These are phyloP conservation scores for Enteromius treurensis DNA, from an alignment of 2,797 vertebrate genomes.

Conservation along the genomic window DNA sequence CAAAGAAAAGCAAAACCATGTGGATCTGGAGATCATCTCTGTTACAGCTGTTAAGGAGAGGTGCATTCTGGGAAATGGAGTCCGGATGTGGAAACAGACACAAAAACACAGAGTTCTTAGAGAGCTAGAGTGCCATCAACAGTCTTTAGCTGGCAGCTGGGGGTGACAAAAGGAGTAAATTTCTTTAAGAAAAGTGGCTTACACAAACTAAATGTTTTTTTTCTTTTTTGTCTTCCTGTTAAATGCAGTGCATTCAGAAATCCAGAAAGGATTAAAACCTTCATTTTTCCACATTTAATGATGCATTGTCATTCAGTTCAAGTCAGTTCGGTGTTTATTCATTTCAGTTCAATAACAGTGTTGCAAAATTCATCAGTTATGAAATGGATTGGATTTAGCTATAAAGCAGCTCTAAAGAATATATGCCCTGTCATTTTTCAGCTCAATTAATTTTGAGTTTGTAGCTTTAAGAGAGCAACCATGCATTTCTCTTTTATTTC, in stretches of 20 bases:
- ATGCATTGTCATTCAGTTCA: no score
- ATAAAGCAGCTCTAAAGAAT: background rate
- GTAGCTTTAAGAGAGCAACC: no score
- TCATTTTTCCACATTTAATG: background rate
- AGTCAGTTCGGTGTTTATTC: background rate
- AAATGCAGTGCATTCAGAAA: background rate
- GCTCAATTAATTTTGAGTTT: background rate
- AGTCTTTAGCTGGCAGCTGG: no score
- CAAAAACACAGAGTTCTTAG: no score
- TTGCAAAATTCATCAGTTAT: background rate
- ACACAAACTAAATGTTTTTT: background rate
- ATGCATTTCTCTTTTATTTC: background rate
- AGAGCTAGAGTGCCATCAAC: no score
- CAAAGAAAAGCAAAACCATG: background rate
- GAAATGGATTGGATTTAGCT: background rate
- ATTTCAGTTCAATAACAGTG: background rate
- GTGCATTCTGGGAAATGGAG: no score
- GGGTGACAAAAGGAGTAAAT: no score
- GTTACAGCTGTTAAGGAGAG: no score
- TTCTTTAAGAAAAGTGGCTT: background rate
- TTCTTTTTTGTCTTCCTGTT: no score
- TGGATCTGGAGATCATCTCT: background rate
- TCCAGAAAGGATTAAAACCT: no score
- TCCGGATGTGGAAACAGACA: no score
- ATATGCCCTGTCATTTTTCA: background rate